Evolutionary conservation across 2,797 vertebrate genomes (phyloP), one percentile per base, ranked within the genome.

Genomic region (Carduelis carduelis): DNA sequence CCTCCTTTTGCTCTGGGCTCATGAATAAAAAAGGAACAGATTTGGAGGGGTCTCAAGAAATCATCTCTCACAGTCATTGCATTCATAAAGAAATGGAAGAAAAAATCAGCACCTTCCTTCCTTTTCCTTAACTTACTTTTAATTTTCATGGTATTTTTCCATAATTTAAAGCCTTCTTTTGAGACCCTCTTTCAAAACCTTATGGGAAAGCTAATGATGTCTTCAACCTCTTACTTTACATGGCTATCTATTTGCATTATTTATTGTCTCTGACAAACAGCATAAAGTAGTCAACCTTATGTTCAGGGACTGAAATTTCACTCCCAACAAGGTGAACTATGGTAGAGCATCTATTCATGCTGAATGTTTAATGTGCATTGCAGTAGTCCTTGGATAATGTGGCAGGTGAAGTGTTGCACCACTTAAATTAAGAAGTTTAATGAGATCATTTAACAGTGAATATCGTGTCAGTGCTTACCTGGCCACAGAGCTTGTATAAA

Each of bases 341-440:
- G 53, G 82, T 88, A 78, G 77, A 93, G 91, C 94, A 93, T 60
- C 89, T 95, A 57, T 60, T 60, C 66, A 23, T 95, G 83, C 71
- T 96, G 93, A 91, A 96, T 96, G 83, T 96, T 96, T 97, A 94
- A 96, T 95, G 96, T 82, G 68, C 72, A 9, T 82, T 93, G 91
- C 89, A 93, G 87, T 85, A 96, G 87, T 94, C 94, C 80, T 94
- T 95, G 87, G 91, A 55, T 95, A 90, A 88, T 90, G 94, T 96
- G 83, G 56, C 93, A 84, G 83, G 70, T 95, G 93, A 96, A 96
- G 89, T 95, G 93, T 96, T 90, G 80, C 81, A 87, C 89, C 91
- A 70, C 85, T 95, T 94, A 95, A 94, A 64, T 95, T 84, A 95
- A 78, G 90, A 66, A 95, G 81, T 90, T 96, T 96, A 96, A 95